Conservation (phyloP, 2,797 vertebrate species). For the Jordanella pulchra region DNA sequence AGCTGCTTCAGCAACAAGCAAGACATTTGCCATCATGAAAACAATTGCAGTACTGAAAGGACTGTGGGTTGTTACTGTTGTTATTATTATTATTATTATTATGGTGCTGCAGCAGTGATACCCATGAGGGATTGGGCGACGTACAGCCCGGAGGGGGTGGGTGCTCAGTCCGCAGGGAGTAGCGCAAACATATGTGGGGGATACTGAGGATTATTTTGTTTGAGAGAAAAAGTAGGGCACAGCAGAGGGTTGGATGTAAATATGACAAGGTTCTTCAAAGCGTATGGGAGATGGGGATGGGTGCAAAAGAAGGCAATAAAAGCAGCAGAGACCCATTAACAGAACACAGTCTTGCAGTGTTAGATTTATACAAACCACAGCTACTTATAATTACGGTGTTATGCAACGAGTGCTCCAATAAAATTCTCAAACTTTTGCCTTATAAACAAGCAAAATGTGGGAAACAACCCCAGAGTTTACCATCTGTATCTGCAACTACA, state of each 20-base stretch:
- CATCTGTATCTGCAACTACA: neutral
- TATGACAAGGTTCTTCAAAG: slow-evolving; percentile 32
- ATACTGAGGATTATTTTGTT: slow-evolving; percentile 35
- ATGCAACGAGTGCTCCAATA: neutral
- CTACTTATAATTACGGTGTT: neutral
- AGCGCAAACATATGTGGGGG: slow-evolving; percentile 37
- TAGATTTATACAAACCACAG: neutral
- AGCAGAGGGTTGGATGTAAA: slow-evolving; percentile 42
- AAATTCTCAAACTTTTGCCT: neutral
- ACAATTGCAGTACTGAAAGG: slow-evolving; percentile 45
- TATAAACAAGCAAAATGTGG: neutral
- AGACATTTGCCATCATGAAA: slow-evolving; percentile 55
- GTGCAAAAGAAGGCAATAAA: slow-evolving; percentile 7
- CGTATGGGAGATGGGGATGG: slow-evolving; percentile 19
- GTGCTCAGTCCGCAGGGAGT: slow-evolving; percentile 34
- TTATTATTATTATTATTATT: slow-evolving; percentile 30
- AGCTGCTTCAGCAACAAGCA: slow-evolving; percentile 39
- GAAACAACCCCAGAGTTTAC: neutral
- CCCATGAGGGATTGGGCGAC: slow-evolving; percentile 46
- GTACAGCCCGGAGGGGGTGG: slow-evolving; percentile 4
- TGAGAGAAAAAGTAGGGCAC: slow-evolving; percentile 39
- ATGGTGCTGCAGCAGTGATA: slow-evolving; percentile 48
- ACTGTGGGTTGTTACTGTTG: slow-evolving; percentile 67
- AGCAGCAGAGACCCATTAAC: neutral
- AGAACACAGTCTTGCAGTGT: neutral